Percentiles rank a stretch among this genome's conserved stretches.
Conservation (phyloP, 64 coral and sea anemone genomes). For the Stichodactyla helianthus region DNA sequence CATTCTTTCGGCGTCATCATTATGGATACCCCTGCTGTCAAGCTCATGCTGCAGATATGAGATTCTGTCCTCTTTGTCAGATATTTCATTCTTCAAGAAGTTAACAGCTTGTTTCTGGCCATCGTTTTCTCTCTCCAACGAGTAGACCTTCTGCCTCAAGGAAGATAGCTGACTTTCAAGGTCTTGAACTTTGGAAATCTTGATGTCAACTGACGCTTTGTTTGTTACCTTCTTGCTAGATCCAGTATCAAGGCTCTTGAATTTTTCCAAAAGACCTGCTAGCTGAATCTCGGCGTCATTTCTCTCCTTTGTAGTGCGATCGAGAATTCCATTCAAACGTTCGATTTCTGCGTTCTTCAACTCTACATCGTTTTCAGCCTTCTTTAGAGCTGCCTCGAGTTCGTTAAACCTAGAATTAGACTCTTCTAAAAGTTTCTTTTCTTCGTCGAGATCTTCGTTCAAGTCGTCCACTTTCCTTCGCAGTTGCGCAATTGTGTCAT, state of each 20-base stretch:
- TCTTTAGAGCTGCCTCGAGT: conserved; percentile 20
- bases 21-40: conserved; percentile 21
- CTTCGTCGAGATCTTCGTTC: conserved; percentile 15
- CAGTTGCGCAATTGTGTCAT: conserved; percentile 33
- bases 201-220: conserved; percentile 22
- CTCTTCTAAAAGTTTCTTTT: conserved; percentile 24
- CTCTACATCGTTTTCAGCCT: conserved; percentile 8
- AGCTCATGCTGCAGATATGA: conserved; percentile 44
- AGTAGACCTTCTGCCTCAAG: conserved; percentile 59
- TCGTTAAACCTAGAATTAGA: conserved; percentile 27
- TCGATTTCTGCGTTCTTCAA: conserved; percentile 27
- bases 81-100: conserved; percentile 57
- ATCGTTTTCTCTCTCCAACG: conserved; percentile 60
- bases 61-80: conserved; percentile 42
- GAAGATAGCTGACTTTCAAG: conserved; percentile 59
- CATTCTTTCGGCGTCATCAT: conserved; percentile 48
- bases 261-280: conserved; percentile 62
- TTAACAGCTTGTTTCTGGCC: conserved; percentile 20
- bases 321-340: conserved; percentile 32
- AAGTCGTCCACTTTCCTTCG: conserved; percentile 16
- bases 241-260: conserved; percentile 45
- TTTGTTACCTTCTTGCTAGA: neutral
- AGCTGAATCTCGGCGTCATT: conserved; percentile 69
- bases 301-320: conserved; percentile 53
- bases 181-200: conserved; percentile 49